A percentile compares a stretch with the other conserved stretches of the same genome.
phyloP scores from a whole-genome alignment of 2,797 vertebrate species.

The Steatocranus sp. region DNA sequence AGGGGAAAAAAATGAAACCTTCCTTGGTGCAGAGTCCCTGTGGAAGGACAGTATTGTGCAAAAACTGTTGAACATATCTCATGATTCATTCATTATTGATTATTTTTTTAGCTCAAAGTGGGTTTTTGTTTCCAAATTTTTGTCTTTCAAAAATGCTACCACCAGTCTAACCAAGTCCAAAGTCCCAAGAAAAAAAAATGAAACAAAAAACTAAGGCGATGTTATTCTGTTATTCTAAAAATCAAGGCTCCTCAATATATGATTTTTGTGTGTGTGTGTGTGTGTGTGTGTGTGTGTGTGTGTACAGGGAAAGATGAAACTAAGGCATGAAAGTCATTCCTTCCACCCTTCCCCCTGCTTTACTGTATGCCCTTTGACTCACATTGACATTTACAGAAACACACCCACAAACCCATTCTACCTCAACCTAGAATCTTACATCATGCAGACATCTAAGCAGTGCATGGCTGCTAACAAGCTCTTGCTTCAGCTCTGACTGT shows the following conservation, averaged over 20 bases:
- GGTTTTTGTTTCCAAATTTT: background rate
- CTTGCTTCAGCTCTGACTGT: constrained; percentile 27
- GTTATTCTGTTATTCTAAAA: background rate
- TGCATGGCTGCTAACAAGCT: constrained; percentile 59
- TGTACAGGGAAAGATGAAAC: background rate
- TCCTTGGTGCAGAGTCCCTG: background rate
- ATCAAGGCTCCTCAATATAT: background rate
- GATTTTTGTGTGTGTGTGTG: background rate
- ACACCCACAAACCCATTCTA: background rate
- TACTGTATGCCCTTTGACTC: background rate
- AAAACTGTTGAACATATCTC: background rate
- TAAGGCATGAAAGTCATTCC: background rate
- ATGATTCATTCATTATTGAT: background rate
- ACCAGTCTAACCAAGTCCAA: background rate
- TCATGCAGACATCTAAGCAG: constrained; percentile 41
- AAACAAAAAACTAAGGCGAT: background rate
- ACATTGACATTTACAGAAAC: constrained; percentile 21
- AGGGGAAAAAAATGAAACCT: background rate
- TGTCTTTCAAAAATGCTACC: background rate
- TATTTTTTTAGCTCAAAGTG: background rate
- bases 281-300: background rate
- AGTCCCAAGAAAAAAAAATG: background rate
- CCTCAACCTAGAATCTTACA: background rate
- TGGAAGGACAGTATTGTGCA: background rate
- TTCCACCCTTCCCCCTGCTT: background rate